Conservation (phyloP, 1,140 invertebrate genomes). For the Lithobius niger region DNA sequence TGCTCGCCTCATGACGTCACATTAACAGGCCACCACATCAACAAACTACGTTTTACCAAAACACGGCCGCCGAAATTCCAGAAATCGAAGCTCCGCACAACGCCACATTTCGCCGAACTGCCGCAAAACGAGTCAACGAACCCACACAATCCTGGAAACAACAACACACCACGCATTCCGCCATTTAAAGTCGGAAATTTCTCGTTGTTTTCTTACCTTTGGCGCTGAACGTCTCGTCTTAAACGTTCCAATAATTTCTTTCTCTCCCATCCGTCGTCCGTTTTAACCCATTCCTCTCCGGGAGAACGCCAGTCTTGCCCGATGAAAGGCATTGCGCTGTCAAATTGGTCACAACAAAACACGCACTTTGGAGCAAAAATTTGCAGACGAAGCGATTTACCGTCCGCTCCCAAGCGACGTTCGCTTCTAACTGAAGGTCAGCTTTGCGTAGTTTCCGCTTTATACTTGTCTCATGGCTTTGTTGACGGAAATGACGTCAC, state of each 20-base stretch:
- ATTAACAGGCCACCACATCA: too few species aligned
- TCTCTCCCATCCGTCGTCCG: conserved; percentile 89
- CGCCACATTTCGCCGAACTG: too few species aligned
- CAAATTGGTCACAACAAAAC: not conserved
- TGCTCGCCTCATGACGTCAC: too few species aligned
- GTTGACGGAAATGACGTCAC: conserved; percentile 23
- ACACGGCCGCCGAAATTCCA: too few species aligned
- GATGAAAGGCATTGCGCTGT: conserved; percentile 69
- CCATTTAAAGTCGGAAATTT: too few species aligned
- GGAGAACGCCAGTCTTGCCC: conserved; percentile 61
- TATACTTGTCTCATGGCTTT: conserved; percentile 38
- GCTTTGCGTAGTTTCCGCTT: conserved; percentile 9
- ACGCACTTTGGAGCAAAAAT: too few species aligned
- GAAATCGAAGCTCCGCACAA: too few species aligned
- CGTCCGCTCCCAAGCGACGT: not conserved
- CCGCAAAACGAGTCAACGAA: too few species aligned
- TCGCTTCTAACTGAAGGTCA: conserved; percentile 10
- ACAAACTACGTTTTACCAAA: too few species aligned
- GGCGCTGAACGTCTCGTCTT: not conserved
- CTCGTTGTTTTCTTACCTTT: too few species aligned
- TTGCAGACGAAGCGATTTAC: conserved; percentile 14
- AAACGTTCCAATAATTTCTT: conserved; percentile 59
- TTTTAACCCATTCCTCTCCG: conserved; percentile 96
- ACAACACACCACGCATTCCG: too few species aligned
- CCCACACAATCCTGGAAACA: too few species aligned